phyloP scores from a whole-genome alignment of 1,140 invertebrate species.

The Sinella curviseta region DNA sequence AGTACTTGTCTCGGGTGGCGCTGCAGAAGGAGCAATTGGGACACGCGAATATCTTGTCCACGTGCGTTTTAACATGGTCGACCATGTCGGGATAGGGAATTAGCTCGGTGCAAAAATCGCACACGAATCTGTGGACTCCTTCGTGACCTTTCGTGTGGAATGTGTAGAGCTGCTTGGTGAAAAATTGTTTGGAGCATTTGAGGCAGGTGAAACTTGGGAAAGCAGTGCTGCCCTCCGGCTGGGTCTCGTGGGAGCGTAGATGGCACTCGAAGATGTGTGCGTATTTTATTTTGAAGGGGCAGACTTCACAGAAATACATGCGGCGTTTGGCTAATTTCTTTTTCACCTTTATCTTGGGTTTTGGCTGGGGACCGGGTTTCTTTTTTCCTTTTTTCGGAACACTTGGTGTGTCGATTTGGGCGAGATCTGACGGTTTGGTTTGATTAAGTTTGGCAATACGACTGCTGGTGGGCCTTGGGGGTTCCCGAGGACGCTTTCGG shows the following conservation, averaged over 20 bases:
- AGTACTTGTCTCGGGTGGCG: neutral
- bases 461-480: too few species aligned
- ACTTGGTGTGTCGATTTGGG: too few species aligned
- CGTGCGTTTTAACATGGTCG: neutral
- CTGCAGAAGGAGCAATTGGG: neutral
- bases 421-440: too few species aligned
- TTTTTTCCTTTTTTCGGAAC: too few species aligned
- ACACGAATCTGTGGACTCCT: neutral
- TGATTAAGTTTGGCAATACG: too few species aligned
- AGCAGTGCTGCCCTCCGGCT: neutral
- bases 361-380: too few species aligned
- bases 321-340: too few species aligned
- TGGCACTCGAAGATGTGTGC: neutral
- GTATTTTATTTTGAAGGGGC: too few species aligned
- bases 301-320: too few species aligned
- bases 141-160: neutral
- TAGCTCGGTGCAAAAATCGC: neutral
- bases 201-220: neutral
- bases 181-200: neutral
- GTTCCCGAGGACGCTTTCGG: too few species aligned
- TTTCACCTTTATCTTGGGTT: too few species aligned
- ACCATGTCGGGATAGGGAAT: neutral
- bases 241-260: neutral
- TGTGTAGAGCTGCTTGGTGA: neutral
- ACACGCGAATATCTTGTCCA: neutral